A percentile compares a stretch with the other conserved stretches of the same genome.
Conservation (phyloP, 2,797 vertebrate genomes). For the Rhinichthys osculus region DNA sequence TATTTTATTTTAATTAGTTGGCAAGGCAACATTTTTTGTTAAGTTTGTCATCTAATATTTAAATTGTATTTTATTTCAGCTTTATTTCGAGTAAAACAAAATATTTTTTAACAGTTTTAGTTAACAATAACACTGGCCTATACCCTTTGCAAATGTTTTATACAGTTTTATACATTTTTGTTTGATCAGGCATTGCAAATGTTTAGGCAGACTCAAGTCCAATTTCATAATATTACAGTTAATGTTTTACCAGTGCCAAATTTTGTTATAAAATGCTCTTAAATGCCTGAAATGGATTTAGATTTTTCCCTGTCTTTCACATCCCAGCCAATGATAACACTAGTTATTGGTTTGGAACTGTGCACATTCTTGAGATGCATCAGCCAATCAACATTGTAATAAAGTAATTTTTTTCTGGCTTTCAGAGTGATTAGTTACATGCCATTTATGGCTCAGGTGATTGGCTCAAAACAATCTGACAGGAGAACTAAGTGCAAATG, state of each 20-base stretch:
- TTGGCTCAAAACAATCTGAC: background rate
- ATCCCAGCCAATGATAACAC: conserved; percentile 20
- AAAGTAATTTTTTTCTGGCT: background rate
- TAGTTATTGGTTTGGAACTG: background rate
- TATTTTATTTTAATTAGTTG: background rate
- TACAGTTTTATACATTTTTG: background rate
- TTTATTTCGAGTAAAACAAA: background rate
- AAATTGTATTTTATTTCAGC: background rate
- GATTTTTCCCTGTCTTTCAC: background rate
- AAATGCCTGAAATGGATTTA: background rate
- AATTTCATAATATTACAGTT: conserved; percentile 1
- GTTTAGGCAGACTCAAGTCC: background rate
- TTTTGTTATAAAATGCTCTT: background rate
- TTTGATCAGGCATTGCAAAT: background rate
- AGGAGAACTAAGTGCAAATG: background rate
- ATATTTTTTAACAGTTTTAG: background rate
- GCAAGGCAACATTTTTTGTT: background rate
- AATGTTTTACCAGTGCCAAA: conserved; percentile 2
- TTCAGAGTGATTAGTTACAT: background rate
- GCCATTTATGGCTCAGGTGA: background rate
- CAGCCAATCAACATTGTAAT: background rate
- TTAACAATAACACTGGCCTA: background rate
- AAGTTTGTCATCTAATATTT: too few relatives aligned
- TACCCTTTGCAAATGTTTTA: background rate
- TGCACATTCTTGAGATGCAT: background rate